Evolutionary conservation across 2,113 vertebrate genomes (phyloP), one percentile per base, ranked within the genome.

Genomic region (Mesembrinibis cayennensis): DNA sequence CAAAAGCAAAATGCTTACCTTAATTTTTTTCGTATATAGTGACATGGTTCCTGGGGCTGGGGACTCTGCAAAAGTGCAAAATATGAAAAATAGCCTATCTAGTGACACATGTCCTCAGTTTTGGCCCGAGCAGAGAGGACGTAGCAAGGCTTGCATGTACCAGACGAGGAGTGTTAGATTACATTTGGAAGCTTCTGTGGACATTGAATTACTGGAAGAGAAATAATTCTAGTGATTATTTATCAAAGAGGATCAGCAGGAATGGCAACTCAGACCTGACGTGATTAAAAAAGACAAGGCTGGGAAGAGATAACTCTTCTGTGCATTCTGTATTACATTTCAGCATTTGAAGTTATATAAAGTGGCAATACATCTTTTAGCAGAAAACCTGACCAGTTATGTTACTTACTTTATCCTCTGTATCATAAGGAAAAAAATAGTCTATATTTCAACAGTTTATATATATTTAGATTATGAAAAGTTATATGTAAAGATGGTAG

Each of bases 1-100:
- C n/a, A 73, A 67, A 89, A 71, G 27, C 50, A 81, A 86, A 82
- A 76, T 34, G 21, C 12, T 87, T 66, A 13, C 27, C 18, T 42
- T 29, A 16, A 14, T 50, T 22, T 53, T 55, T 87, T 71, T 42
- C 29, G 62, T 55, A 50, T 27, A 32, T 26, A 82, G 50, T 40
- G 20, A 65, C 14, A 10, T 38, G 23, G 11, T 38, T 49, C 20
- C 44, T 44, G 32, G 27, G 38, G 11, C 11, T 70, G 38, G 22
- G 9, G 7, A 38, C 40, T 56, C 65, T n/a, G 5, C 0, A 0
- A 58, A 61, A 81, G 19, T 29, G 25, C 49, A 69, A 80, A 49
- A 36, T 53, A 40, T 4, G 7, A 34, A 40, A 79, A 79, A 52
- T 13, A 36, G 14, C 11, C 15, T n/a, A 5, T 29, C 11, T 45